Conservation (phyloP, 2,113 vertebrate species). For the Oncorhynchus masou region DNA sequence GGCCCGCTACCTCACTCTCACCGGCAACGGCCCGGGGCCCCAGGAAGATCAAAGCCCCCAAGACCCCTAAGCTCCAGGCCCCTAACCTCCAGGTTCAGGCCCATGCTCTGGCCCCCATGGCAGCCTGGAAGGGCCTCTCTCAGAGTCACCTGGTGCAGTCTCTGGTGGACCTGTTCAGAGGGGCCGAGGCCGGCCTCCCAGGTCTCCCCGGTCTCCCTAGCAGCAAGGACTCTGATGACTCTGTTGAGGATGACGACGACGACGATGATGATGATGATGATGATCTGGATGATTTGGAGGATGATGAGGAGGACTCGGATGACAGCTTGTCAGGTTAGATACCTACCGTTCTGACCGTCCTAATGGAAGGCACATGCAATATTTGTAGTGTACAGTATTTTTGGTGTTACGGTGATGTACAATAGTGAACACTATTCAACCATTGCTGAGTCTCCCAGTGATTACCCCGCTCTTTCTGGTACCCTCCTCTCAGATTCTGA, state of each 20-base stretch:
- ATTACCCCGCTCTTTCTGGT: not conserved
- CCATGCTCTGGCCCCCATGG: slow-evolving; percentile 44
- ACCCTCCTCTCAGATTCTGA: slow-evolving; percentile 82
- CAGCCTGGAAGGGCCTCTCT: slow-evolving; percentile 79
- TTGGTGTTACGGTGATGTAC: not conserved
- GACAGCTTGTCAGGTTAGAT: slow-evolving; percentile 92
- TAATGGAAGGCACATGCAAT: not conserved
- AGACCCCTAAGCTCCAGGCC: slow-evolving; percentile 49
- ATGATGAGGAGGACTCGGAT: slow-evolving; percentile 91
- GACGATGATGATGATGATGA: slow-evolving; percentile 90
- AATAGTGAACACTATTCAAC: not conserved
- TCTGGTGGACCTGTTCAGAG: slow-evolving; percentile 89
- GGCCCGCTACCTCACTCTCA: slow-evolving; percentile 82
- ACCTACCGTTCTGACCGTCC: not conserved
- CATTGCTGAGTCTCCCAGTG: slow-evolving; percentile 31
- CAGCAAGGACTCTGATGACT: slow-evolving; percentile 97
- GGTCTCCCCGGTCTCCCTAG: slow-evolving; percentile 79
- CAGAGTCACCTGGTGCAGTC: slow-evolving; percentile 84
- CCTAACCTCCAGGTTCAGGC: slow-evolving; percentile 37
- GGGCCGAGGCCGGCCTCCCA: slow-evolving; percentile 70
- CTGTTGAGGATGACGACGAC: slow-evolving; percentile 92
- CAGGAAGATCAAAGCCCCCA: slow-evolving; percentile 87
- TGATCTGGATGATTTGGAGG: slow-evolving; percentile 87
- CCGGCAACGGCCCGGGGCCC: slow-evolving; percentile 75
- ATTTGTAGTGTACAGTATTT: not conserved